phyloP scores from a whole-genome alignment of 1,140 invertebrate genomes.

The Rhagoletis zephyria region DNA sequence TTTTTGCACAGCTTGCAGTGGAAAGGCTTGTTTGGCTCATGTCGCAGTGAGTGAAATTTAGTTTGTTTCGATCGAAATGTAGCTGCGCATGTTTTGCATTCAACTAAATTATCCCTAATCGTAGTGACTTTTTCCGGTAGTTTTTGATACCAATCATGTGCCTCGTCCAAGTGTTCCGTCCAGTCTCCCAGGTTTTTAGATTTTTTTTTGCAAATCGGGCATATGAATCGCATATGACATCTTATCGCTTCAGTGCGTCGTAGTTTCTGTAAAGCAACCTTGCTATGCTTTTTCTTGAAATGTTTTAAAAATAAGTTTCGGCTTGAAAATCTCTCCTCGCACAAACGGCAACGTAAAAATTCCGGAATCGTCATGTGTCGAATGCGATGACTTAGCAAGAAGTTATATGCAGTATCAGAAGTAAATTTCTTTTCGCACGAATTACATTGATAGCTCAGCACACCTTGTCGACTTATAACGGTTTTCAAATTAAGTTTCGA shows the following conservation, averaged over 20 bases:
- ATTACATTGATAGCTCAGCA: slow-evolving; percentile 13
- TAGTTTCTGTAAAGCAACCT: not conserved
- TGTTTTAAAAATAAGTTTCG: not conserved
- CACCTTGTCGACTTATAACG: slow-evolving; percentile 32
- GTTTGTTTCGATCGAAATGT: not conserved
- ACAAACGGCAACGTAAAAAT: slow-evolving; percentile 41
- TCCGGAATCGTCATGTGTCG: slow-evolving; percentile 2
- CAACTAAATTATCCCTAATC: not conserved
- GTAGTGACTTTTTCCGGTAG: not conserved
- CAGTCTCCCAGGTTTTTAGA: not conserved
- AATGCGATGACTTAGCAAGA: slow-evolving; percentile 25
- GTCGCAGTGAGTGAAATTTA: slow-evolving; percentile 6
- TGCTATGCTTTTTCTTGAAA: slow-evolving; percentile 7
- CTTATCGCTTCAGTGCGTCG: not conserved
- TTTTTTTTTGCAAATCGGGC: slow-evolving; percentile 18
- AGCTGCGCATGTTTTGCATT: not conserved
- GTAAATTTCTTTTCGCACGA: slow-evolving; percentile 26
- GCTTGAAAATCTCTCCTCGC: not conserved
- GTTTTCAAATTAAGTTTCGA: slow-evolving; percentile 32
- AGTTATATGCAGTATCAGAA: not conserved
- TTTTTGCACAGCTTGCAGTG: slow-evolving; percentile 27
- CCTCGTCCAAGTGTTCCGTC: not conserved
- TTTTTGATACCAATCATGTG: slow-evolving; percentile 18
- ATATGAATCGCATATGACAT: not conserved
- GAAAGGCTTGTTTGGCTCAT: slow-evolving; percentile 7